Percentiles rank a stretch among this genome's conserved stretches.
Evolutionary conservation across 2,888 invertebrate species (phyloP).

Genomic region (Graphium colonna): DNA sequence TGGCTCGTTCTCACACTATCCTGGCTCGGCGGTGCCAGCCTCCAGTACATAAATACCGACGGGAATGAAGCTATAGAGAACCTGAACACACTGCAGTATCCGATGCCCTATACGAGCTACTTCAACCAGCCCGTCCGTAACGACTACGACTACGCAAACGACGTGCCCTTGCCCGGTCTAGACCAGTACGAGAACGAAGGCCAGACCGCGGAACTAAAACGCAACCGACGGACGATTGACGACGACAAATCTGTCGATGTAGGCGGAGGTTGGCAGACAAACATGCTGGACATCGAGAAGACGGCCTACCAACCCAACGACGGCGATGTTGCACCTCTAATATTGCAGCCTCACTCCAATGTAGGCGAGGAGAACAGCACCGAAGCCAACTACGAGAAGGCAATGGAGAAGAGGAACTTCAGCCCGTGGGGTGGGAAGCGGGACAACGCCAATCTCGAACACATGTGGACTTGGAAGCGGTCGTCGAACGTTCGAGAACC

Average conservation of each 20-base stretch:
- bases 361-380: conserved; percentile 42
- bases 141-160: conserved; percentile 38
- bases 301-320: conserved; percentile 9
- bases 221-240: conserved; percentile 19
- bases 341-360: conserved; percentile 25
- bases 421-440: conserved; percentile 74
- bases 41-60: conserved; percentile 59
- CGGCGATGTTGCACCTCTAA: background rate
- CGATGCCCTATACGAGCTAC: conserved; percentile 47
- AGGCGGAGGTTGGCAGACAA: conserved; percentile 47
- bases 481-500: conserved; percentile 54
- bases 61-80: conserved; percentile 42
- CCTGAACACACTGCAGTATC: conserved; percentile 42
- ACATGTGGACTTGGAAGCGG: conserved; percentile 69
- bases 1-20: conserved; percentile 61
- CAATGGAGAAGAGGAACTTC: conserved; percentile 57
- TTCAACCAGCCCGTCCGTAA: conserved; percentile 41
- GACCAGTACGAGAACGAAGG: conserved; percentile 33
- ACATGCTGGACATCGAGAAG: conserved; percentile 47
- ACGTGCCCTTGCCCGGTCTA: conserved; percentile 26
- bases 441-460: conserved; percentile 40
- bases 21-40: conserved; percentile 59
- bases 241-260: conserved; percentile 27
- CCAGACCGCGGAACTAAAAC: conserved; percentile 33
- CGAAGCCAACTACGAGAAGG: conserved; percentile 29